Evolutionary conservation across 2,113 vertebrate genomes (phyloP).

Genomic region (Labeo rohita): DNA sequence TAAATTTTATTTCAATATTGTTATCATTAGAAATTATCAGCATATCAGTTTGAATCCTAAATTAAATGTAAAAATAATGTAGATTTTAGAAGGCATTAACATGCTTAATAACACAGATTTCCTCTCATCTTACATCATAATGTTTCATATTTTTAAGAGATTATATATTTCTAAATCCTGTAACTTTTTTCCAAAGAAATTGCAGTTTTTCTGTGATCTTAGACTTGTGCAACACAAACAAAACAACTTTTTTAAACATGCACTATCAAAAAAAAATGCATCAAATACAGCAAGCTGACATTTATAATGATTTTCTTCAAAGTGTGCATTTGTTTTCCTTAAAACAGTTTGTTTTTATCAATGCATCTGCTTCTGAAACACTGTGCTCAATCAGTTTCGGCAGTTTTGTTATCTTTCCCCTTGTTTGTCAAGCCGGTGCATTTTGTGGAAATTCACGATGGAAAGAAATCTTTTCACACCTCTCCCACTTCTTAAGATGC

Average conservation of each 20-base stretch:
- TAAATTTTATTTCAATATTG: not conserved
- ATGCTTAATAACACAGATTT: not conserved
- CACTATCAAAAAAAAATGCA: not conserved
- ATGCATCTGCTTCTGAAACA: not conserved
- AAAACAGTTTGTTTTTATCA: not conserved
- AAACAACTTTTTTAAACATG: not conserved
- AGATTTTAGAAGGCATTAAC: not conserved
- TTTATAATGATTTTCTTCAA: not conserved
- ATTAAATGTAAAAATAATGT: not conserved
- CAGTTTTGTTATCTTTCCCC: not conserved
- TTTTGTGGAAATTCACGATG: conserved; percentile 26
- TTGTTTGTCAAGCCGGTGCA: not conserved
- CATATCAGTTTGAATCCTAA: not conserved
- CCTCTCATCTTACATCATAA: not conserved
- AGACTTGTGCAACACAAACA: not conserved
- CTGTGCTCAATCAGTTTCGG: not conserved
- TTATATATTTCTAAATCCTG: not conserved
- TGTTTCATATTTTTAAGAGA: not conserved
- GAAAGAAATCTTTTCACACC: conserved; percentile 33
- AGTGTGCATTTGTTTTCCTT: not conserved
- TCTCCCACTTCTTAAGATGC: conserved; percentile 21
- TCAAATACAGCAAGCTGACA: not conserved
- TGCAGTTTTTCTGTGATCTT: not conserved
- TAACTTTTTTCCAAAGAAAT: not conserved
- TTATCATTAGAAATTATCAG: not conserved